Evolutionary conservation across 2,888 invertebrate genomes (phyloP).

Genomic region (Hirtodrosophila confusa): DNA sequence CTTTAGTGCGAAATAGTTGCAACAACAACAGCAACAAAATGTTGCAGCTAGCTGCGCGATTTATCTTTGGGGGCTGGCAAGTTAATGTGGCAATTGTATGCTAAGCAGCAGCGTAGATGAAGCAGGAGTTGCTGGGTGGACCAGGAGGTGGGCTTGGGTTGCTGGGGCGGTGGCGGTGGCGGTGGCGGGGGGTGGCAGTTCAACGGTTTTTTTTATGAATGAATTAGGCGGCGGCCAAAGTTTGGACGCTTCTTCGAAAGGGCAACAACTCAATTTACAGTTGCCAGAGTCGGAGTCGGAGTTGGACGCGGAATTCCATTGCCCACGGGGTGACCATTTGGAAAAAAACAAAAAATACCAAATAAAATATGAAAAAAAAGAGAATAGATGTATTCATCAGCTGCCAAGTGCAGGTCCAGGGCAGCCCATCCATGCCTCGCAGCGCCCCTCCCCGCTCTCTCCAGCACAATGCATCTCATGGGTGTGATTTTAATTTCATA

Average conservation of each 20-base stretch:
- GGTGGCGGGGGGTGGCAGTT: constrained; percentile 30
- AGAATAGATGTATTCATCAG: constrained; percentile 43
- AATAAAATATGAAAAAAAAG: constrained; percentile 33
- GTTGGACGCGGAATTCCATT: constrained; percentile 56
- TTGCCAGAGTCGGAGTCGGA: constrained; percentile 26
- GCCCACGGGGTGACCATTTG: constrained; percentile 72
- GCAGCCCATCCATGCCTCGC: constrained; percentile 3
- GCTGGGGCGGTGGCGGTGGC: neutral
- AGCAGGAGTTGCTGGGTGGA: neutral
- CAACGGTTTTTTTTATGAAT: constrained; percentile 73
- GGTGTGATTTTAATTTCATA: constrained; percentile 85
- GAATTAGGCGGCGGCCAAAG: constrained; percentile 71
- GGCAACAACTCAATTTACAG: constrained; percentile 78
- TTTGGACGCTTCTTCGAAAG: constrained; percentile 61
- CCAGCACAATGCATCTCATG: constrained; percentile 75
- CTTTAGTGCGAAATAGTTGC: constrained; percentile 73
- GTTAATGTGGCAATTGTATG: constrained; percentile 80
- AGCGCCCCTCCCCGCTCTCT: neutral
- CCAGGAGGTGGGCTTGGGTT: neutral
- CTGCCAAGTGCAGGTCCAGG: constrained; percentile 38
- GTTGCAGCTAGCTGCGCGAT: constrained; percentile 68
- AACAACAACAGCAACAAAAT: constrained; percentile 41
- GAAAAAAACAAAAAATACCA: constrained; percentile 11
- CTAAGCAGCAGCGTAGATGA: constrained; percentile 66
- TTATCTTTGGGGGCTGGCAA: constrained; percentile 75